These are phyloP conservation scores for Hypomesus transpacificus DNA, from an alignment of 2,113 vertebrate species.

Conservation along the genomic window DNA sequence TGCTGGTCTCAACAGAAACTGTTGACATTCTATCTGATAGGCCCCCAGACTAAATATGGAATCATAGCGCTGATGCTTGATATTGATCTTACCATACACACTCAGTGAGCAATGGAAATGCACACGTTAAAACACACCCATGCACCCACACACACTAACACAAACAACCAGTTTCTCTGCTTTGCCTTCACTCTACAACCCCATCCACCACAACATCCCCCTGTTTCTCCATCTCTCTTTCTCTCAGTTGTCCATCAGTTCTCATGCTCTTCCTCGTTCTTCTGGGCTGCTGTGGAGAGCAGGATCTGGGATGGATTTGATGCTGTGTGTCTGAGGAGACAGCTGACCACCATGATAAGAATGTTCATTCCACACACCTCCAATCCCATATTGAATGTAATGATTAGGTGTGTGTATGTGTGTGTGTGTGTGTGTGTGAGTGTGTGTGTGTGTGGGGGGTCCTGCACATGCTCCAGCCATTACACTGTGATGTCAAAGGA, in stretches of 20 bases:
- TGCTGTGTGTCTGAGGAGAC: constrained; percentile 25
- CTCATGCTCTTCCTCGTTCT: background rate
- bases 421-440: constrained; percentile 10
- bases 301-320: constrained; percentile 19
- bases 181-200: background rate
- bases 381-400: constrained; percentile 21
- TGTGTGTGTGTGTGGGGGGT: background rate
- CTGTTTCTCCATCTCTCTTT: background rate
- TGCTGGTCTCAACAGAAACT: constrained; percentile 46
- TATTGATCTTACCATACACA: constrained; percentile 49
- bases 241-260: background rate
- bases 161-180: background rate
- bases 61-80: constrained; percentile 48
- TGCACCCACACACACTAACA: background rate
- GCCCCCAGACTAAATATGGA: constrained; percentile 53
- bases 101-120: background rate
- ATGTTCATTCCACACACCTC: constrained; percentile 26
- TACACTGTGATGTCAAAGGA: background rate
- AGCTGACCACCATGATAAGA: constrained; percentile 28
- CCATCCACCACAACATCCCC: background rate
- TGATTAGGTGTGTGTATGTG: constrained; percentile 8
- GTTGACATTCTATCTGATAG: constrained; percentile 63
- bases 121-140: background rate
- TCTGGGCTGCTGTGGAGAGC: background rate
- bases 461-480: background rate